Base-by-base conservation (phyloP, 2,888 invertebrate species). In the Parthenolecanium corni region DNA sequence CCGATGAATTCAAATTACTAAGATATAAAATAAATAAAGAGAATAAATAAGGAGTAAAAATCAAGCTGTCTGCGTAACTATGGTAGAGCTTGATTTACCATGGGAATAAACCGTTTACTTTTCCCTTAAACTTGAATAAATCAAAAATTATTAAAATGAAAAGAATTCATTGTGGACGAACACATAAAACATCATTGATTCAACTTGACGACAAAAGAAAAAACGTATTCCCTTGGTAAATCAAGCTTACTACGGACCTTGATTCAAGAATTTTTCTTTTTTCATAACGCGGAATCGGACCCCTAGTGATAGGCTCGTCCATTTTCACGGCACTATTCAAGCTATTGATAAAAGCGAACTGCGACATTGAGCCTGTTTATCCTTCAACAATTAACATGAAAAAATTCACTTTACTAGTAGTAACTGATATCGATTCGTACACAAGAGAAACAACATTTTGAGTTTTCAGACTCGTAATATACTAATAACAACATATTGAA, bases 301-400 rank as follows among this genome's bases (percentile, higher is more conserved):
- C 89, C 69, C 83, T 83, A 11, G 83, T 84, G 69, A 88, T 77
- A 38, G 87, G 84, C 0, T 88, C 87, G 69, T 89, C 89, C 80
- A 89, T 81, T 65, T 82, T 82, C 21, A 86, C 77, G 64, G 86
- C 78, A 76, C 80, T 87, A 69, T 84, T 86, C 66, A 89, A 76
- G 74, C 89, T 89, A 73, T 86, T 87, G 68, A 86, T 77, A 73
- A 84, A 89, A 71, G 83, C 85, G 71, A 88, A 84, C 70, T 89
- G 87, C 51, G 87, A 51, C 61, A 61, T 46, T 31, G n/a, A n/a
- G n/a, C n/a, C n/a, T n/a, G 9, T 11, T 53, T 40, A 31, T 31
- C 31, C 9, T 31, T 31, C 31, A 31, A 9, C 31, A n/a, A n/a
- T n/a, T n/a, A n/a, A n/a, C n/a, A n/a, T n/a, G n/a, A n/a, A n/a